phyloP scores from a whole-genome alignment of 2,888 invertebrate genomes.

The Drosophila seclusa region DNA sequence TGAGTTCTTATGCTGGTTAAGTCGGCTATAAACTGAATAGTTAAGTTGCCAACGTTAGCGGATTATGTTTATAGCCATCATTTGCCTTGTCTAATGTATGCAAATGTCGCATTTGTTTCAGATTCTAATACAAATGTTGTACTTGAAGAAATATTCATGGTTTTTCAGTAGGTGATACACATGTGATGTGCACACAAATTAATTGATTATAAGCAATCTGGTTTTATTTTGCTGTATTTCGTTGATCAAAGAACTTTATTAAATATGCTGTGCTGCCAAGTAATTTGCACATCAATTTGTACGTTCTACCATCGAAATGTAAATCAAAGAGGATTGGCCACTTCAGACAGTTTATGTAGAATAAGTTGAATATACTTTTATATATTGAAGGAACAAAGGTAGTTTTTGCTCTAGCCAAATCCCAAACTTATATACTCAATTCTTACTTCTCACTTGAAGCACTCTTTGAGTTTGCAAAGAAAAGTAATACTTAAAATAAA shows the following conservation, averaged over 20 bases:
- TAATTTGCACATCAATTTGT: slow-evolving; percentile 1
- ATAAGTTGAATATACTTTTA: not conserved
- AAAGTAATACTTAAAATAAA: not conserved
- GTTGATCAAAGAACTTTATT: slow-evolving; percentile 25
- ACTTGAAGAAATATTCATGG: slow-evolving; percentile 24
- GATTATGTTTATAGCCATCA: slow-evolving; percentile 12
- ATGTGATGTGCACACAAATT: slow-evolving; percentile 64
- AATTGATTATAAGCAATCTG: slow-evolving; percentile 48
- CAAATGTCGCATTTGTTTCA: slow-evolving; percentile 43
- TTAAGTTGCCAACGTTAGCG: slow-evolving; percentile 24
- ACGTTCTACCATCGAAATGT: not conserved
- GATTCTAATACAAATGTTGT: slow-evolving; percentile 23
- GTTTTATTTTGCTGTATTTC: not conserved
- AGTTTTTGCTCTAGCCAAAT: not conserved
- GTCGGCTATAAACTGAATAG: not conserved
- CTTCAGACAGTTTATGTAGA: not conserved
- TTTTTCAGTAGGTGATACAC: slow-evolving; percentile 40
- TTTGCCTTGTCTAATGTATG: slow-evolving; percentile 17
- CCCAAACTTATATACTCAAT: not conserved
- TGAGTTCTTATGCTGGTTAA: slow-evolving; percentile 1
- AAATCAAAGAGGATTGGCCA: not conserved
- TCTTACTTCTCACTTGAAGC: not conserved
- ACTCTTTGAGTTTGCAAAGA: not conserved
- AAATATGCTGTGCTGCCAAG: not conserved
- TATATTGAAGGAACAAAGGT: not conserved